These are phyloP conservation scores for Cathartes aura DNA, from an alignment of 2,113 vertebrate genomes.

Conservation along the genomic window DNA sequence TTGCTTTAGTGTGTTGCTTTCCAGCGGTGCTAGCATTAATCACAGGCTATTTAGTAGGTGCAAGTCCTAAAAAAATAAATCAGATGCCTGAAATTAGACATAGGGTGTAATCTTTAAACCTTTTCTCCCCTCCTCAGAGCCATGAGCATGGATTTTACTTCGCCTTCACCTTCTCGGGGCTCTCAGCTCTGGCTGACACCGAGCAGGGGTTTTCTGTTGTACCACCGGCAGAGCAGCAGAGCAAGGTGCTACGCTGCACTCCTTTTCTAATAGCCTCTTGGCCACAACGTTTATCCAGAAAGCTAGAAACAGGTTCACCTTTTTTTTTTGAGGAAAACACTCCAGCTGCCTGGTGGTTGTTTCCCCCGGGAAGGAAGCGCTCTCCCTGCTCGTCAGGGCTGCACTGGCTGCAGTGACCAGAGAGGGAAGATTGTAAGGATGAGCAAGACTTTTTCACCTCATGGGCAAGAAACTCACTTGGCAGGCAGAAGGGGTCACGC, in stretches of 20 bases:
- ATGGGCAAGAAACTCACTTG: not conserved
- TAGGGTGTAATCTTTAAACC: not conserved
- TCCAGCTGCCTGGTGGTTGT: not conserved
- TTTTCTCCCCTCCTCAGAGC: not conserved
- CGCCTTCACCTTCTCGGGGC: fast-evolving
- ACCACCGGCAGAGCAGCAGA: not conserved
- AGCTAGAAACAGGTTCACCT: not conserved
- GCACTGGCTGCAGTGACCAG: fast-evolving
- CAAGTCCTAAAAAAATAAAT: not conserved
- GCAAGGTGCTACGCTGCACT: fast-evolving
- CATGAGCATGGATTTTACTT: not conserved
- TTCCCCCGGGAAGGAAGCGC: not conserved
- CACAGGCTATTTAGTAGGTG: not conserved
- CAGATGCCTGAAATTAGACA: not conserved
- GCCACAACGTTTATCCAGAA: not conserved
- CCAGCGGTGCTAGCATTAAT: not conserved
- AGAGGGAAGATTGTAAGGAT: not conserved
- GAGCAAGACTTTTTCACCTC: not conserved
- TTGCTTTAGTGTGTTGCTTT: not conserved
- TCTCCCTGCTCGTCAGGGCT: not conserved
- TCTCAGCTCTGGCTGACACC: not conserved
- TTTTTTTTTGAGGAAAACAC: not conserved
- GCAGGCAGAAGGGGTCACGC: fast-evolving
- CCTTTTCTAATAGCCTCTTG: not conserved
- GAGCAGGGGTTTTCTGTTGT: not conserved